Evolutionary conservation across 1,140 invertebrate genomes (phyloP), one percentile per base, ranked within the genome.

Genomic region (Anthonomus grandis): DNA sequence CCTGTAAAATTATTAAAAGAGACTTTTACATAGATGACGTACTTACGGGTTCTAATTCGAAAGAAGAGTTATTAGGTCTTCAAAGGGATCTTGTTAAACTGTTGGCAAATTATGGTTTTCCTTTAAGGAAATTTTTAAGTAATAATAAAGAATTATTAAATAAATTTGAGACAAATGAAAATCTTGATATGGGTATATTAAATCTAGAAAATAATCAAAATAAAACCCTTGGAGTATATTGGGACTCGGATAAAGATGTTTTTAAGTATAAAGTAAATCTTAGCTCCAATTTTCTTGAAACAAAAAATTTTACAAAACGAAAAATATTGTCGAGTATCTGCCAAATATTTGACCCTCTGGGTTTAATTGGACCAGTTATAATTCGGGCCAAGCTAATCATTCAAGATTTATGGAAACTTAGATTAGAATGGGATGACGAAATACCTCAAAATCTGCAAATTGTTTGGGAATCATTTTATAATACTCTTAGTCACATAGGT

Each of bases 311-410:
- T n/a, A n/a, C n/a, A n/a, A n/a, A n/a, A n/a, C n/a, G n/a, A n/a
- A n/a, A n/a, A n/a, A n/a, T 45, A 6, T 13, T 45, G 4, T 45
- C 19, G 5, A 21, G n/a, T 4, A 4, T 38, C 12, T 38, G 12
- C 4, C n/a, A 38, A 46, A 6, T 46, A n/a, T 46, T 25, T 42
- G 41, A 38, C 17, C n/a, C 36, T 4, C n/a, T 38, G 36, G 36
- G 36, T 38, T 17, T 38, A 6, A n/a, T 38, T 4, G 17, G 36
- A 13, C 36, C 36, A 13, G n/a, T 38, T 38, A 38, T 38, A 6
- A 38, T 38, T 5, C 4, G n/a, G 4, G 36, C 4, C 4, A 38
- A 38, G n/a, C n/a, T 38, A 5, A 13, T 38, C 4, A 38, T 38
- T 4, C 36, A 38, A n/a, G 17, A 17, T 4, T 17, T 38, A 38